Percentiles rank a stretch among this genome's conserved stretches.
phyloP scores from a whole-genome alignment of 2,113 vertebrate species.

The Himantopus leucocephalus region DNA sequence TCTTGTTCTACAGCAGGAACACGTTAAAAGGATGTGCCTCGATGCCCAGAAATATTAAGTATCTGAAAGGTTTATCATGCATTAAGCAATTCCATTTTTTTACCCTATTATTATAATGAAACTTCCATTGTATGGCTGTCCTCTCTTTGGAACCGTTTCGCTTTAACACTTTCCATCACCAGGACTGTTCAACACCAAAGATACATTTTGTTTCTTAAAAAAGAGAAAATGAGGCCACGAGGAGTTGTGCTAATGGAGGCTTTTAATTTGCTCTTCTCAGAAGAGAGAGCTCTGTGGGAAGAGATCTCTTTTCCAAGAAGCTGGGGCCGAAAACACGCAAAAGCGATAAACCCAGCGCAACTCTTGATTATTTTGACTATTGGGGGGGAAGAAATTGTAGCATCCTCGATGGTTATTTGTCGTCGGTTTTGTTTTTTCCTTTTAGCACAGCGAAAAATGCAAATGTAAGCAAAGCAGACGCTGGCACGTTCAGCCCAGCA shows the following conservation, averaged over 20 bases:
- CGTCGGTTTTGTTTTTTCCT: neutral
- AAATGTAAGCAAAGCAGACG: constrained; percentile 77
- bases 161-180: constrained; percentile 52
- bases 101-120: constrained; percentile 32
- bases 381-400: constrained; percentile 4
- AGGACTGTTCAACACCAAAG: neutral
- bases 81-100: constrained; percentile 45
- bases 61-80: constrained; percentile 54
- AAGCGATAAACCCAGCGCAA: constrained; percentile 24
- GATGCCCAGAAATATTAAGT: constrained; percentile 62
- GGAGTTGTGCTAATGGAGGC: constrained; percentile 70
- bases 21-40: constrained; percentile 63
- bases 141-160: constrained; percentile 40
- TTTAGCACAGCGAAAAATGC: constrained; percentile 75
- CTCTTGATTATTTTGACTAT: constrained; percentile 61
- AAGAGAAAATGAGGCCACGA: constrained; percentile 44
- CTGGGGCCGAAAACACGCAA: constrained; percentile 55
- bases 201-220: neutral
- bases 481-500: constrained; percentile 65
- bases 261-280: constrained; percentile 77
- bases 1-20: constrained; percentile 54
- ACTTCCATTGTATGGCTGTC: constrained; percentile 31
- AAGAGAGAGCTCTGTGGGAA: constrained; percentile 58
- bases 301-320: constrained; percentile 55
- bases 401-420: constrained; percentile 45